Evolutionary conservation across 2,797 vertebrate species (phyloP), one percentile per base, ranked within the genome.

Genomic region (Sebastes paucispinis): DNA sequence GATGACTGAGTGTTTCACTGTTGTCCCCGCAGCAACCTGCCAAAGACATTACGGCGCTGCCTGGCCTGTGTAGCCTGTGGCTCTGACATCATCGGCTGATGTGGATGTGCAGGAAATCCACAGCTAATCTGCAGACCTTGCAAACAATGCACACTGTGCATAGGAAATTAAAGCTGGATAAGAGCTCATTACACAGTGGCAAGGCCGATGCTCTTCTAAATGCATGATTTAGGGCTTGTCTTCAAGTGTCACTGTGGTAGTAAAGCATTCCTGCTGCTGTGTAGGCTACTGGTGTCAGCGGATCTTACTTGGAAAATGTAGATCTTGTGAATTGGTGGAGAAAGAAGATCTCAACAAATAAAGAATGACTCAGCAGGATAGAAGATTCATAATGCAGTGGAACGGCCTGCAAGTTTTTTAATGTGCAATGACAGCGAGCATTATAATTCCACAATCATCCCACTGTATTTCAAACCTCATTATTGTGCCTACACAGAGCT

Each of bases 21-120:
- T 22, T 72, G 73, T 69, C 59, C 80, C 73, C 1, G 5, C 20
- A 73, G 73, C 59, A 58, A 63, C 67, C 29, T 80, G 74, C 59
- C 74, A 82, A 24, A 85, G 47, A 69, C 73, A 83, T 87, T 60
- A 73, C 31, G 59, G 12, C 67, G 20, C 55, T 34, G 85, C 72
- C 72, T 65, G 72, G 59, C 70, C 47, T 13, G 64, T 73, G 88
- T 18, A 63, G 70, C 79, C 62, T 58, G 80, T 71, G 77, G 68
- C 80, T 73, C 63, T 81, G 81, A 87, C 83, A 83, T 84, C 81
- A 89, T 87, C 81, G 39, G 52, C 77, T 69, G 67, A 82, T 84
- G 75, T 83, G 73, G 59, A 77, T 75, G 73, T 77, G 76, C 83
- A 86, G 75, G 84, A 83, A 82, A 82, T 74, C 71, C 75, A 58